phyloP scores from a whole-genome alignment of 2,888 invertebrate species.

The Acleris holmiana region DNA sequence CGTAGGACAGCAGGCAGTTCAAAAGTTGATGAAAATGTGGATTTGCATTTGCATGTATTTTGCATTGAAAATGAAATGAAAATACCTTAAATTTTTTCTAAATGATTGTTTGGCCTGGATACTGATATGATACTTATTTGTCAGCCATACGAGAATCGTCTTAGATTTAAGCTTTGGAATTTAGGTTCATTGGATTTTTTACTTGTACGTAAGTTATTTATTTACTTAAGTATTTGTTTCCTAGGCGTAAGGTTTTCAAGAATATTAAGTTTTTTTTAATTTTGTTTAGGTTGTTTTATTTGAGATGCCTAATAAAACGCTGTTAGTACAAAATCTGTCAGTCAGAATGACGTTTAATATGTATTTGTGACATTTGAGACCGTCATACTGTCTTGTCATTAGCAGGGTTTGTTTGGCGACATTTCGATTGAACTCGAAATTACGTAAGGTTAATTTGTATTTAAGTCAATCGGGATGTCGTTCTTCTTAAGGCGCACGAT shows the following conservation, averaged over 20 bases:
- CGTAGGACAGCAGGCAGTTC: not conserved
- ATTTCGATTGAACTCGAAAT: constrained; percentile 48
- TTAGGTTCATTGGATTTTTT: too few species aligned
- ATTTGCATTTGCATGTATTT: not conserved
- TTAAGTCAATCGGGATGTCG: constrained; percentile 58
- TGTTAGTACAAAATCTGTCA: not conserved
- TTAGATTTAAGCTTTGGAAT: too few species aligned
- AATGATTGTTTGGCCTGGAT: too few species aligned
- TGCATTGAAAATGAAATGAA: too few species aligned
- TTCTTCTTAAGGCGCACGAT: constrained; percentile 70
- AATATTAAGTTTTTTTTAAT: too few species aligned
- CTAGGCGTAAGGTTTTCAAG: too few species aligned
- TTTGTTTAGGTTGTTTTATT: not conserved
- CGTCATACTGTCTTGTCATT: not conserved
- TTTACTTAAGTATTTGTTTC: too few species aligned
- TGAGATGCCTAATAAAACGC: not conserved
- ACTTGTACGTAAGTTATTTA: too few species aligned
- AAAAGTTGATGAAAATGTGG: not conserved
- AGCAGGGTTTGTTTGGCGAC: constrained; percentile 33
- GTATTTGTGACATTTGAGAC: not conserved
- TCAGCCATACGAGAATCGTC: too few species aligned
- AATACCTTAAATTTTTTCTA: too few species aligned
- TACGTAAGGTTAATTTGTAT: constrained; percentile 67
- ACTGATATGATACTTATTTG: too few species aligned
- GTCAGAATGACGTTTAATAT: not conserved